Base-by-base conservation (phyloP, 2,797 vertebrate genomes). In the Bradypodion ventrale region DNA sequence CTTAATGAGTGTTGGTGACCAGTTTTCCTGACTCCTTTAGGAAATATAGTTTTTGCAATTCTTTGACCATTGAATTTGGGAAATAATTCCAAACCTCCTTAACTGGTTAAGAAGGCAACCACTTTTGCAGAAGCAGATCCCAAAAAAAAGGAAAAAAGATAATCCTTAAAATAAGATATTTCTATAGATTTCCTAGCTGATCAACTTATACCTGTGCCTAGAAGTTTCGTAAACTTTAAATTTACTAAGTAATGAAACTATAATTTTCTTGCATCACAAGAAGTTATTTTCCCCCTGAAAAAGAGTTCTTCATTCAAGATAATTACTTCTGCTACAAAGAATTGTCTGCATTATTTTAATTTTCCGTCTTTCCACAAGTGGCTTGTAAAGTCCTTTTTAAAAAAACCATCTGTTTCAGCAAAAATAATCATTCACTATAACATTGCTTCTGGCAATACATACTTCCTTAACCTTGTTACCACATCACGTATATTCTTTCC, bases 211-310 rank as follows among this genome's bases (percentile, higher is more conserved):
- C 46, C 66, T 7, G 40, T 62, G n/a, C 46, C 72, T 40, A 80
- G 66, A 25, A 62, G 87, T 59, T 56, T 68, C 83, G 52, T 73
- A n/a, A 87, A 83, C 19, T 29, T 56, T 75, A 73, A 89, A 35
- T 2, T 83, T 87, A 84, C 81, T 84, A 72, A 79, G 76, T 86
- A 75, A 35, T 27, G 74, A 6, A 90, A 81, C 84, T 44, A 0
- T 88, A 92, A 85, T 80, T 0, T 0, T 76, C 62, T 0, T 0
- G 40, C 44, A 10, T 66, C 65, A 16, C 72, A 74, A 63, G 29
- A n/a, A 29, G 9, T 35, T 68, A 66, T 25, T 60, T 23, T 0
- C 0, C 35, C 16, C 15, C n/a, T 82, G 81, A 29, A 27, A 70
- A 56, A 82, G 56, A 87, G 62, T 82, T 35, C 27, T 25, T 81